Evolutionary conservation across 2,113 vertebrate species (phyloP).

Genomic region (Dipodomys ordii): DNA sequence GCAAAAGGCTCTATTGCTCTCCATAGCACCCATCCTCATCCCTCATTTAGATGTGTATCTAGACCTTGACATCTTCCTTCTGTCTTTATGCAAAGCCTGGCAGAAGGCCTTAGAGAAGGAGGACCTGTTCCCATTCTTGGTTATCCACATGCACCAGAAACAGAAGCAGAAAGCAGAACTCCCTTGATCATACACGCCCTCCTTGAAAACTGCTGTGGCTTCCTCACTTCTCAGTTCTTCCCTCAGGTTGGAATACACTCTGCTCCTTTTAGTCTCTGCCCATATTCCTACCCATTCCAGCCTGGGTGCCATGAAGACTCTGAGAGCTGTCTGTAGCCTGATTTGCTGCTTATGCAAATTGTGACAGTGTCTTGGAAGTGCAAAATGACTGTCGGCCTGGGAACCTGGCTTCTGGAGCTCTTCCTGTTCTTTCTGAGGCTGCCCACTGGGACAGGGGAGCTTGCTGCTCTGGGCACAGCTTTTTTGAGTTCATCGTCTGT

Average conservation of each 20-base stretch:
- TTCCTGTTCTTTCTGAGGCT: not conserved
- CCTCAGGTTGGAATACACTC: not conserved
- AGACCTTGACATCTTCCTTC: not conserved
- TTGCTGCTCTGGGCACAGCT: not conserved
- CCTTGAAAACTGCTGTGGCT: not conserved
- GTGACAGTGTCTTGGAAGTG: not conserved
- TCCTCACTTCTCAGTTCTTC: not conserved
- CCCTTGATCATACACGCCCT: not conserved
- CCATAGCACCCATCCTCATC: not conserved
- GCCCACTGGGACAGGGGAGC: not conserved
- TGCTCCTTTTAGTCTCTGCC: not conserved
- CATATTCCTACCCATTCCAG: not conserved
- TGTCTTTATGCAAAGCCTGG: not conserved
- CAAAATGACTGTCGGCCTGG: not conserved
- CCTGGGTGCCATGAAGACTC: not conserved
- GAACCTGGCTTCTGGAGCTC: not conserved
- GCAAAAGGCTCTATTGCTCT: not conserved
- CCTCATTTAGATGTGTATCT: not conserved
- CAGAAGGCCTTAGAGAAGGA: not conserved
- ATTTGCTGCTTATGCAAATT: not conserved
- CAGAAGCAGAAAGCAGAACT: not conserved
- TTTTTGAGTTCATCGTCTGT: not conserved
- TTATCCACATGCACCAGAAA: not conserved
- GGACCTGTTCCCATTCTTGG: accelerated
- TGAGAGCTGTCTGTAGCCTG: not conserved